Base-by-base conservation (phyloP, 92 coral and sea anemone genomes). In the Zoanthus sociatus region DNA sequence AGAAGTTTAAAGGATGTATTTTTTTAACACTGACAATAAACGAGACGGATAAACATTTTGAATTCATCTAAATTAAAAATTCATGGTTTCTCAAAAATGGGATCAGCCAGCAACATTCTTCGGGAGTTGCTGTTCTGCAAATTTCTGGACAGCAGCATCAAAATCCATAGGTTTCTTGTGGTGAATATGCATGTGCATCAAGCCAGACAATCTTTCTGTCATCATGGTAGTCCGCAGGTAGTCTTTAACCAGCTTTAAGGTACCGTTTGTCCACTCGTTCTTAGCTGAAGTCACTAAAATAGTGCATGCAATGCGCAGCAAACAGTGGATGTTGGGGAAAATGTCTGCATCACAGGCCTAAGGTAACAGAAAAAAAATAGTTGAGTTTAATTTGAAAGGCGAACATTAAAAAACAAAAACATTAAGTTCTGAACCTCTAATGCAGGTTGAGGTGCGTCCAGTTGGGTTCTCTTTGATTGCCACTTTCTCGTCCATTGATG, bases 11-110 rank as follows among this genome's bases (percentile, higher is more conserved):
- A 72, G 86, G 86, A 72, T 50, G 72, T 55, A 63, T 82, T 82
- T 68, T 83, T 66, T 83, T 83, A 83, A 83, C 87, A 83, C 87
- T 83, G 85, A 79, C 85, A 84, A 70, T 84, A 70, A 70, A 71
- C 88, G 81, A 68, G 83, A 86, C 83, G 89, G 83, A 86, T 74
- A 86, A 86, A 86, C 89, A 86, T 58, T 86, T 86, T 86, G 75
- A 86, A 86, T 86, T 86, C 74, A 69, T 69, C 20, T 33, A 69
- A 69, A 69, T 69, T 69, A 69, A 69, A 69, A 69, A 69, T 69
- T 69, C 74, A 69, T 69, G 76, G 32, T 71, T 71, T 46, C 76
- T 71, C 76, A 76, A 87, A 78, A 77, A 78, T 71, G 84, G 90
- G 90, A 79, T 79, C 82, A 79, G 42, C 82, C 18, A 88, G 90